Conservation (phyloP, 2,888 invertebrate genomes). For the Tholera decimalis region DNA sequence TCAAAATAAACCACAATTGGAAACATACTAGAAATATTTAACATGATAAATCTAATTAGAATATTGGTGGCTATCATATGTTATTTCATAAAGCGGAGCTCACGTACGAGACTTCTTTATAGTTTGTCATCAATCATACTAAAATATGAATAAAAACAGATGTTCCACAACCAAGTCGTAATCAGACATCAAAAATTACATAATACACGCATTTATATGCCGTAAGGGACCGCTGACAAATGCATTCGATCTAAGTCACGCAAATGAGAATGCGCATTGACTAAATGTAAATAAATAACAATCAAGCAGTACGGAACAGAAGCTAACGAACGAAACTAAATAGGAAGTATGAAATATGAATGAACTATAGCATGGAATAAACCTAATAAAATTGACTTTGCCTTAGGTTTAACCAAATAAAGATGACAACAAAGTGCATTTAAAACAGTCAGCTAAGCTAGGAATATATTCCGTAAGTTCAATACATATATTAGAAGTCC, state of each 20-base stretch:
- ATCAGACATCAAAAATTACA: conserved; percentile 43
- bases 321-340: conserved; percentile 42
- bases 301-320: conserved; percentile 32
- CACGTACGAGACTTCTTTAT: conserved; percentile 2
- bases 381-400: conserved; percentile 6
- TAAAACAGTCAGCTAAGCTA: background rate
- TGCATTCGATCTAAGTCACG: conserved; percentile 52
- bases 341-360: conserved; percentile 31
- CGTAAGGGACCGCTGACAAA: conserved; percentile 46
- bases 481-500: conserved; percentile 3
- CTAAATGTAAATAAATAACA: conserved; percentile 50
- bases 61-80: conserved; percentile 26
- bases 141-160: conserved; percentile 49
- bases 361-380: conserved; percentile 25
- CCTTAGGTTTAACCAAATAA: conserved; percentile 18
- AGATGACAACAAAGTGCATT: background rate
- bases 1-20: conserved; percentile 31
- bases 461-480: background rate
- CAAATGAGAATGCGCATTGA: conserved; percentile 50
- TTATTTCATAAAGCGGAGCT: conserved; percentile 5
- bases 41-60: conserved; percentile 47
- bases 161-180: conserved; percentile 24
- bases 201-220: conserved; percentile 55
- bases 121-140: conserved; percentile 29
- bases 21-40: conserved; percentile 29